Base-by-base conservation (phyloP, 2,797 vertebrate genomes). In the Macropus fuliginosus region DNA sequence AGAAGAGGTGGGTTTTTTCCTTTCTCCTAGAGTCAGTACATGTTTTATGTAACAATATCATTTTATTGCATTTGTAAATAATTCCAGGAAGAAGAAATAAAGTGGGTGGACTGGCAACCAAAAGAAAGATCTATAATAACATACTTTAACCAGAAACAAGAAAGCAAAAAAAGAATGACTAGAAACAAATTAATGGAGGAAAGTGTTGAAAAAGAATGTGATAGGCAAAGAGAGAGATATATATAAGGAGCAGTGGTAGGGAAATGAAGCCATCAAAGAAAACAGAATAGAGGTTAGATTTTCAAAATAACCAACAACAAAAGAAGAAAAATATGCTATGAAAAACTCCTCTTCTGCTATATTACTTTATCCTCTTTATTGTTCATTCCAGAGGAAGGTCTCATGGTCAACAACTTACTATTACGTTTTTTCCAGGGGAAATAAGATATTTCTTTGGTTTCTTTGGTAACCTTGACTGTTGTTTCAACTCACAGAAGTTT, bases 391-490 rank as follows among this genome's bases (percentile, higher is more conserved):
- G 55, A 31, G 1, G 57, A n/a, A 16, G 31, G 3, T 92, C 91
- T 55, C 0, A 0, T 0, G 55, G 66, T 95, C 92, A 90, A 56
- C 0, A 1, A 13, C 29, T 92, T 50, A 8, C 55, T 54, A 96
- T 13, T 97, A 93, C 95, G 92, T 90, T 94, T 96, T 97, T 94
- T 96, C 94, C 91, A 91, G 54, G 28, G 95, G 59, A 62, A 74
- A 5, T 57, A 95, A 92, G 96, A 93, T n/a, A 95, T 55, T 89
- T 92, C 87, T 92, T 93, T 57, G 31, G 59, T 96, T 96, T 95
- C 95, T 96, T 57, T 90, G 92, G 93, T 94, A 96, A 66, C 95
- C 95, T 96, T 59, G 8, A 50, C 2, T 5, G 52, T 92, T 55
- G 52, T 91, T 91, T 40, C 1, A 3, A 95, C 57, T 13, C 81